Conservation (phyloP, 2,113 vertebrate genomes). For the Gorsachius goisagi region DNA sequence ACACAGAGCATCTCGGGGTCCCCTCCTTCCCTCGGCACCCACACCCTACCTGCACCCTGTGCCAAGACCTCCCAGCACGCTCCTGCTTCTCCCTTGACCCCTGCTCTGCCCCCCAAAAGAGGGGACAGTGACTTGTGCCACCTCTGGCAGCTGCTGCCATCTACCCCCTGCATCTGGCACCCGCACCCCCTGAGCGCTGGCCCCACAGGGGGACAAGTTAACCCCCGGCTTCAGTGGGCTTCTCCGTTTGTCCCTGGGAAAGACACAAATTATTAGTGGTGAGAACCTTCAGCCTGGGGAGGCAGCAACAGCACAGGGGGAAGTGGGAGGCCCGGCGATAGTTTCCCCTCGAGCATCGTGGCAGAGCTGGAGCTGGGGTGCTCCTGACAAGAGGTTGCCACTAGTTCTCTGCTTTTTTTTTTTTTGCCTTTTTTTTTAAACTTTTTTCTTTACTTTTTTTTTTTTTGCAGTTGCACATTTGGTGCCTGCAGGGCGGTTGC, state of each 20-base stretch:
- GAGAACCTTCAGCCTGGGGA: not conserved
- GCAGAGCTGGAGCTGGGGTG: not conserved
- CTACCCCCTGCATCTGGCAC: not conserved
- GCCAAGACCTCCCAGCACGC: not conserved
- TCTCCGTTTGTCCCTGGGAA: not conserved
- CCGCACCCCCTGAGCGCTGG: not conserved
- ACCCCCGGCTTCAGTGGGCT: not conserved
- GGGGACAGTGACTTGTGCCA: fast-evolving
- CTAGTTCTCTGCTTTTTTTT: not conserved
- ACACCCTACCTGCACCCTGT: not conserved
- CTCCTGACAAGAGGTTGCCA: not conserved
- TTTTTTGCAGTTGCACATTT: not conserved
- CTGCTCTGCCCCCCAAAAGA: not conserved
- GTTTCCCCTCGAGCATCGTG: not conserved
- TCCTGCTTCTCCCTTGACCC: not conserved
- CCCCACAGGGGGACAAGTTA: fast-evolving
- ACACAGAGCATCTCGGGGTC: not conserved
- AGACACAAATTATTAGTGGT: not conserved
- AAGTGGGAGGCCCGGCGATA: not conserved
- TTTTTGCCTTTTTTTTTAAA: no score
- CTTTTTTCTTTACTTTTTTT: not conserved
- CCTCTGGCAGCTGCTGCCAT: fast-evolving
- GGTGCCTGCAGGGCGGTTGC: not conserved
- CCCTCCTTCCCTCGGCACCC: not conserved
- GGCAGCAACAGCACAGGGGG: not conserved